A percentile compares a stretch with the other conserved stretches of the same genome.
Conservation (phyloP, 2,888 invertebrate species). For the Yponomeuta malinellus region DNA sequence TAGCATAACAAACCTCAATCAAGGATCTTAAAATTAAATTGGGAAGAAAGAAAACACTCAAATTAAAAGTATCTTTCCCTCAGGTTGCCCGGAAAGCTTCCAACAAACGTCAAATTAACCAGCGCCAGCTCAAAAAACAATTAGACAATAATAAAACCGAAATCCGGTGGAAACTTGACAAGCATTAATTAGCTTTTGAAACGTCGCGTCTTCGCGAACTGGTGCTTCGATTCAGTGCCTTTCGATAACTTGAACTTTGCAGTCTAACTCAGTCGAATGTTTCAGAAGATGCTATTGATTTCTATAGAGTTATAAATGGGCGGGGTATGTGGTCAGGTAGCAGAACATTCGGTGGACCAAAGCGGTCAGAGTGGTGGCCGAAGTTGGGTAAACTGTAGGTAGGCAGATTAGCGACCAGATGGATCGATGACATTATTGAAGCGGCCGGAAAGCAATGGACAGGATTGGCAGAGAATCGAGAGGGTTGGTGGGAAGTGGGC, state of each 20-base stretch:
- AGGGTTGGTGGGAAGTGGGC: no score
- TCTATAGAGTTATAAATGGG: no score
- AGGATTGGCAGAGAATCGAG: no score
- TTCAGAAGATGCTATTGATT: neutral
- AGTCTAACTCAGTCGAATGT: neutral
- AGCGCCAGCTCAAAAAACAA: constrained; percentile 59
- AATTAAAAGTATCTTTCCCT: neutral
- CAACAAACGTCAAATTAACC: constrained; percentile 38
- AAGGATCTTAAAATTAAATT: neutral
- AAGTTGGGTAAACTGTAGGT: no score
- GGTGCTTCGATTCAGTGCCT: neutral
- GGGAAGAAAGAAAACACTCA: neutral
- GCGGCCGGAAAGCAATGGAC: no score
- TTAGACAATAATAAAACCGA: constrained; percentile 52
- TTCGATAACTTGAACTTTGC: neutral
- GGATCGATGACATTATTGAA: no score
- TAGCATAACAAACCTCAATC: neutral
- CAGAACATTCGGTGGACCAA: no score
- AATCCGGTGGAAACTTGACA: constrained; percentile 35
- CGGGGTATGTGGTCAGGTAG: no score
- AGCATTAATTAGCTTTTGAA: constrained; percentile 51
- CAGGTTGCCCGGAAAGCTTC: constrained; percentile 15
- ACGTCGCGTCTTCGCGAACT: constrained; percentile 13
- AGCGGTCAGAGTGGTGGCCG: no score
- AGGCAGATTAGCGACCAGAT: no score